Percentiles rank a stretch among this genome's conserved stretches.
phyloP scores from a whole-genome alignment of 1,140 invertebrate species.

The Belonocnema kinseyi region DNA sequence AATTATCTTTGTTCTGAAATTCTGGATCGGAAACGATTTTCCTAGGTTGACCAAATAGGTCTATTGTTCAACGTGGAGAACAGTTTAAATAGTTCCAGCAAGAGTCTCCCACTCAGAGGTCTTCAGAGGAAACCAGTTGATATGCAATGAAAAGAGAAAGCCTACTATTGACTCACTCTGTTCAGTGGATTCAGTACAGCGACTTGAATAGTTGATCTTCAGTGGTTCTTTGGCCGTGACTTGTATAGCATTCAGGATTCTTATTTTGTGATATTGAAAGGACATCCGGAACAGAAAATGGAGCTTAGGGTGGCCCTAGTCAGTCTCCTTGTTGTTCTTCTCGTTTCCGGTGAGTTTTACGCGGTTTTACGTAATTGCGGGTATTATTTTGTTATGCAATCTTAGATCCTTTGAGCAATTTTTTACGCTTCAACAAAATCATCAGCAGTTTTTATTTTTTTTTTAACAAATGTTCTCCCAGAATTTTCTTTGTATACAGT shows the following conservation, averaged over 20 bases:
- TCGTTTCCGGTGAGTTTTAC: conserved; percentile 59
- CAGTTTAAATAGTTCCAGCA: too few relatives aligned
- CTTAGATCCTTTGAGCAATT: neutral
- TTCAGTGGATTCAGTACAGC: neutral
- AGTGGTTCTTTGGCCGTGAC: conserved; percentile 52
- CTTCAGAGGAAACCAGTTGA: conserved; percentile 11
- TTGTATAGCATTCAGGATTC: conserved; percentile 38
- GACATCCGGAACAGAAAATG: conserved; percentile 48
- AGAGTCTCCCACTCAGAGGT: neutral
- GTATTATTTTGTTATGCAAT: conserved; percentile 32
- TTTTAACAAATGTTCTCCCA: too few relatives aligned
- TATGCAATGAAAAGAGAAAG: conserved; percentile 59
- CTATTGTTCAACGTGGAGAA: too few relatives aligned
- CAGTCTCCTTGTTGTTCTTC: conserved; percentile 52
- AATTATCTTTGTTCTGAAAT: too few relatives aligned
- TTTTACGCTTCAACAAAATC: neutral
- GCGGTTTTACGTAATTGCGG: conserved; percentile 29
- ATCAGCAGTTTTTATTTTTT: too few relatives aligned
- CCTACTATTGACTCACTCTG: conserved; percentile 46
- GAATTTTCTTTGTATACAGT: too few relatives aligned
- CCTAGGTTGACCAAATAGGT: too few relatives aligned
- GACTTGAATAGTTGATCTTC: conserved; percentile 41
- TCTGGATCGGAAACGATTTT: too few relatives aligned
- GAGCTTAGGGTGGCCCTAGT: conserved; percentile 55
- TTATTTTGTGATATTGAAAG: conserved; percentile 26